These are phyloP conservation scores for Tonatia bakeri DNA, from an alignment of 2,113 vertebrate genomes.

Conservation along the genomic window DNA sequence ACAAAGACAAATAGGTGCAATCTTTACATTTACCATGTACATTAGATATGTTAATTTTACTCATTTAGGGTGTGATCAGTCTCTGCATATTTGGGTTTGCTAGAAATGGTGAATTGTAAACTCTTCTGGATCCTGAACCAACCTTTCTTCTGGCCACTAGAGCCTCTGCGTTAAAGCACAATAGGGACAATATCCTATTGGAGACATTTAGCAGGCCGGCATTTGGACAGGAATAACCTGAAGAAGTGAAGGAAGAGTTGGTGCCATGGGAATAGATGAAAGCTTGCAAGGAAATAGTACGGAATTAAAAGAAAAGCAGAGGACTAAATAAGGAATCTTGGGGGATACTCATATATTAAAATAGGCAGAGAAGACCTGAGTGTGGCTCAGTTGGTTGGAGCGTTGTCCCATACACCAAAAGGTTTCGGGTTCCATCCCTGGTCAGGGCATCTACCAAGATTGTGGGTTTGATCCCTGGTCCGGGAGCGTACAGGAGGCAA, in stretches of 20 bases:
- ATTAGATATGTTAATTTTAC: neutral
- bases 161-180: neutral
- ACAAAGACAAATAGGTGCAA: neutral
- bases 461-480: too few species aligned
- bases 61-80: neutral
- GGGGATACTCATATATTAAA: neutral
- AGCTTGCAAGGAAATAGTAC: neutral
- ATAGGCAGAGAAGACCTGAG: neutral
- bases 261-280: neutral
- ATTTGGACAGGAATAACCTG: neutral
- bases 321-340: neutral
- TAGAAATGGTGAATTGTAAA: neutral
- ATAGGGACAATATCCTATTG: neutral
- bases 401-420: too few species aligned
- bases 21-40: neutral
- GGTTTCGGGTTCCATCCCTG: too few species aligned
- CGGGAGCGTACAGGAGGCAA: too few species aligned
- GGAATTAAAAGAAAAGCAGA: neutral
- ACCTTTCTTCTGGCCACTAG: neutral
- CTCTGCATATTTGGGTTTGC: constrained; percentile 11
- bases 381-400: too few species aligned
- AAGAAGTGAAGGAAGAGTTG: neutral
- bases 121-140: neutral
- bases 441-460: too few species aligned
- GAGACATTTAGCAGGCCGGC: neutral